Evolutionary conservation across 2,888 invertebrate species (phyloP), one percentile per base, ranked within the genome.

Genomic region (Dynastes grantii): DNA sequence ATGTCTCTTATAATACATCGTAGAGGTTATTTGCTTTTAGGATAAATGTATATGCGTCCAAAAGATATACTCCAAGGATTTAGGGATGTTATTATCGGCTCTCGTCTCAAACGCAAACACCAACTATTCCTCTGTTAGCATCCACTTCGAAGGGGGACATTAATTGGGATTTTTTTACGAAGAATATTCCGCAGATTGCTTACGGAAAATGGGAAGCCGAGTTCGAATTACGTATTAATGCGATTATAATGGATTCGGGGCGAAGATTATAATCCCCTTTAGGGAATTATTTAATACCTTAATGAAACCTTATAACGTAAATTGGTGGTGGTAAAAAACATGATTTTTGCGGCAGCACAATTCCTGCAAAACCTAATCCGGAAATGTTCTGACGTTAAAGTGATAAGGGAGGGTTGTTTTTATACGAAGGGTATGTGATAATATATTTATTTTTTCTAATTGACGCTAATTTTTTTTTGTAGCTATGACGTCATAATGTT

Each of bases 181-280:
- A n/a, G n/a, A 27, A 70, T 53, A 53, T 53, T 32, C 53, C 29
- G n/a, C 32, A 32, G 22, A 49, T 16, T 70, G 53, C 29, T 51
- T 5, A 22, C 29, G 53, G 13, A 29, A 70, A 55, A 53, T 37
- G 27, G 9, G 70, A 32, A 32, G 16, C 51, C 29, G 8, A 70
- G 16, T 32, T 32, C n/a, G 32, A 70, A 70, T 70, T 70, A 70
- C 53, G 70, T 53, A 70, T 70, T 70, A 70, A 70, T 70, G 70
- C 37, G 53, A 70, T 70, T 32, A 70, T 70, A 70, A 70, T 70
- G 70, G 70, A 53, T 70, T 70, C 29, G 29, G 9, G 51, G 55
- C 29, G 27, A 53, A 53, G 70, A 70, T 29, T 70, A 32, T 32
- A 70, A 51, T 70, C 53, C 70, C 32, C 55, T 13, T 32, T 45